Evolutionary conservation across 2,888 invertebrate species (phyloP).

Genomic region (Chloroclysta siterata): DNA sequence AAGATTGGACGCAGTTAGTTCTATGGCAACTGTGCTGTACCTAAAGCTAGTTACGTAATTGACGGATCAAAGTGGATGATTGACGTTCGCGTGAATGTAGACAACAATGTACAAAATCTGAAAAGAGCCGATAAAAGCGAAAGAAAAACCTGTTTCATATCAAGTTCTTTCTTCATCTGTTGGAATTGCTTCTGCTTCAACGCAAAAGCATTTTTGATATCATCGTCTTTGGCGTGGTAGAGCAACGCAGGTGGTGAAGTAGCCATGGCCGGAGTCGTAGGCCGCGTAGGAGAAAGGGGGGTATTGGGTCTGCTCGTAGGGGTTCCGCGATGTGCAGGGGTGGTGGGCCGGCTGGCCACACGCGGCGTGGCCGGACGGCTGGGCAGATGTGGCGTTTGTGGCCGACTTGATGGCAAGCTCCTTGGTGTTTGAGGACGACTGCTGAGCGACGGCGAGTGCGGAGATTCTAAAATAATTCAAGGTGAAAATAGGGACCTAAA

Average conservation of each 20-base stretch:
- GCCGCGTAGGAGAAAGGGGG: slow-evolving; percentile 38
- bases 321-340: slow-evolving; percentile 48
- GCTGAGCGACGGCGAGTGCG: slow-evolving; percentile 39
- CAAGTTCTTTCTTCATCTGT: slow-evolving; percentile 74
- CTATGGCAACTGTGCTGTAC: not conserved
- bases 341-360: slow-evolving; percentile 61
- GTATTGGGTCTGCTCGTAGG: slow-evolving; percentile 49
- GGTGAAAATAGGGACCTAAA: not conserved
- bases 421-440: slow-evolving; percentile 45
- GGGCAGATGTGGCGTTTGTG: slow-evolving; percentile 57
- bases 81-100: not conserved
- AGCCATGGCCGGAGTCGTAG: slow-evolving; percentile 33
- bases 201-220: slow-evolving; percentile 55
- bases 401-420: slow-evolving; percentile 58
- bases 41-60: not conserved
- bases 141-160: slow-evolving; percentile 67
- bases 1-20: not conserved
- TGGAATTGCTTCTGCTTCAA: slow-evolving; percentile 66
- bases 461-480: slow-evolving; percentile 7
- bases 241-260: slow-evolving; percentile 2
- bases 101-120: not conserved
- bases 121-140: not conserved
- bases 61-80: not conserved
- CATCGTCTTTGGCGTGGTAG: slow-evolving; percentile 41
- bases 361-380: slow-evolving; percentile 60